A percentile compares a stretch with the other conserved stretches of the same genome.
These are phyloP conservation scores for Leptopilina clavipes DNA, from an alignment of 1,140 invertebrate species.

Conservation along the genomic window DNA sequence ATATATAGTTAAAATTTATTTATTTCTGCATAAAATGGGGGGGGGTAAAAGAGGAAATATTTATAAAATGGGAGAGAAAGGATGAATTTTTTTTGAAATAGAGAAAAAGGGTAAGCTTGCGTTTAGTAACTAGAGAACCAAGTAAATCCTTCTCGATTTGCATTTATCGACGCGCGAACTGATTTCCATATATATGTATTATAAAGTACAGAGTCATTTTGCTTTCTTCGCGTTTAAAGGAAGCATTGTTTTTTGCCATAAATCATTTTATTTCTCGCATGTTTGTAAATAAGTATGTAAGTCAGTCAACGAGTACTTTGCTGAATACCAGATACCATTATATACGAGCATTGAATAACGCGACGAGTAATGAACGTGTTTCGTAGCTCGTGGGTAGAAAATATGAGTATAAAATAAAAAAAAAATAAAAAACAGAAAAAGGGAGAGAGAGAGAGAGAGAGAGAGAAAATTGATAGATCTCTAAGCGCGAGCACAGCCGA, in stretches of 20 bases:
- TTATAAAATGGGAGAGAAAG: too few relatives aligned
- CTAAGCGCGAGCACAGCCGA: constrained; percentile 39
- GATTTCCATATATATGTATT: too few relatives aligned
- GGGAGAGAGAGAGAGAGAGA: constrained; percentile 29
- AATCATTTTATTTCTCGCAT: not conserved
- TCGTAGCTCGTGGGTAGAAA: constrained; percentile 39
- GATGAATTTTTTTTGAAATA: too few relatives aligned
- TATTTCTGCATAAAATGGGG: too few relatives aligned
- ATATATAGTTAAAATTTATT: too few relatives aligned
- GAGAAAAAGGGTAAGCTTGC: too few relatives aligned
- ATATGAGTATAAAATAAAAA: constrained; percentile 25
- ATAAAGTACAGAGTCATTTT: constrained; percentile 15
- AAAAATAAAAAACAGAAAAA: constrained; percentile 7
- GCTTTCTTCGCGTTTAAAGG: constrained; percentile 23
- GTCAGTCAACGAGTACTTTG: constrained; percentile 22
- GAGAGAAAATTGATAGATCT: constrained; percentile 23
- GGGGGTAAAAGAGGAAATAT: too few relatives aligned
- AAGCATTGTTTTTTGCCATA: not conserved
- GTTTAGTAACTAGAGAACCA: too few relatives aligned
- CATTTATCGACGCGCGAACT: not conserved
- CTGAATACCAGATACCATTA: constrained; percentile 18
- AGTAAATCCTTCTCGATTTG: not conserved
- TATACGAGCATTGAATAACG: constrained; percentile 22
- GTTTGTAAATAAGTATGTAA: not conserved
- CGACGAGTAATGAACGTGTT: constrained; percentile 33